These are phyloP conservation scores for Acanthaster planci DNA, from an alignment of 35 echinoderm and acorn worm species.

Conservation along the genomic window DNA sequence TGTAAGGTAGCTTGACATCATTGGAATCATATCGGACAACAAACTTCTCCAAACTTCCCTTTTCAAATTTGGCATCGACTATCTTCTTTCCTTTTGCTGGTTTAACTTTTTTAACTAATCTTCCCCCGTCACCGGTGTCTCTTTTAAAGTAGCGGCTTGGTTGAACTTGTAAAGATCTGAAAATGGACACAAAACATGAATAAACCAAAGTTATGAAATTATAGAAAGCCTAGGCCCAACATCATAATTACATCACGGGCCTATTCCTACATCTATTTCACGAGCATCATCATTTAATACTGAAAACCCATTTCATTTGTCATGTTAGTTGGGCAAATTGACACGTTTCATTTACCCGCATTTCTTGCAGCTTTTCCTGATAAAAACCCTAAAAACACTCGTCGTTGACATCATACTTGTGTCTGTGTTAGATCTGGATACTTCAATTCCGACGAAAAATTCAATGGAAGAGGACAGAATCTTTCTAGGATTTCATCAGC, in stretches of 20 bases:
- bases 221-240: no score
- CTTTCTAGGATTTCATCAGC: neutral
- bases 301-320: no score
- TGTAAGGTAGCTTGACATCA: conserved; percentile 51
- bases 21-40: conserved; percentile 65
- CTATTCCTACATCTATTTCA: no score
- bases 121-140: neutral
- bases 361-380: neutral
- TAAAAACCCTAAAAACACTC: neutral
- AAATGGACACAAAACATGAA: conserved; percentile 13
- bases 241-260: no score
- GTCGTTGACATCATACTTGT: neutral
- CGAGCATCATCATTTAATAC: no score
- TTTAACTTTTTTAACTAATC: neutral
- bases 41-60: conserved; percentile 77
- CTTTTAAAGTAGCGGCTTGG: neutral
- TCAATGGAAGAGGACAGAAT: neutral
- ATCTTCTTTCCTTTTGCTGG: conserved; percentile 41
- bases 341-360: neutral
- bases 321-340: neutral
- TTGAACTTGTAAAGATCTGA: conserved; percentile 10
- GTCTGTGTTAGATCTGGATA: no score
- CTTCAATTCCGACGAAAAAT: no score
- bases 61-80: conserved; percentile 57
- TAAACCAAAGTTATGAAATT: no score